These are phyloP conservation scores for Heterodera schachtii DNA, from an alignment of 1,140 invertebrate species.

Conservation along the genomic window DNA sequence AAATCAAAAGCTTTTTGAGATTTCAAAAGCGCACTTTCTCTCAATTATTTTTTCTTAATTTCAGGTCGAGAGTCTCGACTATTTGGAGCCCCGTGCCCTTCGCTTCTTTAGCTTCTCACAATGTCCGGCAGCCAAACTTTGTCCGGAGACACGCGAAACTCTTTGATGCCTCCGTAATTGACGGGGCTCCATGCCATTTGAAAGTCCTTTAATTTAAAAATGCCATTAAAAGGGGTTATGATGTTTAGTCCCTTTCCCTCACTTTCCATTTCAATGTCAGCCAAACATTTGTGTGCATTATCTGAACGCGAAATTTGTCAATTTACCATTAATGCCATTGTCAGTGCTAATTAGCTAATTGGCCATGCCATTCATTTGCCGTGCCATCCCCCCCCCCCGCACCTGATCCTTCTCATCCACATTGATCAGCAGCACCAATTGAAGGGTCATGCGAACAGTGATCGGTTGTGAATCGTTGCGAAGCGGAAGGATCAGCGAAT, in stretches of 20 bases:
- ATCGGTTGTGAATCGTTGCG: constrained; percentile 84
- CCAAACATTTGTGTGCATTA: constrained; percentile 66
- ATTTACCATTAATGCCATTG: background rate
- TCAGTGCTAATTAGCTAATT: too few species aligned
- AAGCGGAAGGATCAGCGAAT: constrained; percentile 96
- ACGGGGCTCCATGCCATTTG: constrained; percentile 89
- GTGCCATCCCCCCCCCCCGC: too few species aligned
- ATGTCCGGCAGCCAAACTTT: constrained; percentile 98
- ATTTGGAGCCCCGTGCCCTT: background rate
- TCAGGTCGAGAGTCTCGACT: too few species aligned
- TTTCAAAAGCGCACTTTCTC: too few species aligned
- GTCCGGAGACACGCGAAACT: constrained; percentile 89
- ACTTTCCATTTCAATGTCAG: constrained; percentile 78
- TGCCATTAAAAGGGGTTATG: too few species aligned
- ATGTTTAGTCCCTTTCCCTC: background rate
- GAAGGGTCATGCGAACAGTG: constrained; percentile 91
- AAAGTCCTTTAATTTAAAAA: constrained; percentile 76
- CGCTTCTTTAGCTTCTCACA: constrained; percentile 66
- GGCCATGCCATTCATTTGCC: too few species aligned
- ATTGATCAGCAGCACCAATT: constrained; percentile 97
- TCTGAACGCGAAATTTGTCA: constrained; percentile 35
- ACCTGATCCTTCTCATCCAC: constrained; percentile 78
- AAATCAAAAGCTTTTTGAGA: too few species aligned
- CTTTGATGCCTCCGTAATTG: constrained; percentile 93
- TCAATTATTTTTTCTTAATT: too few species aligned